Base-by-base conservation (phyloP, 2,113 vertebrate species). In the Bubo scandiacus region DNA sequence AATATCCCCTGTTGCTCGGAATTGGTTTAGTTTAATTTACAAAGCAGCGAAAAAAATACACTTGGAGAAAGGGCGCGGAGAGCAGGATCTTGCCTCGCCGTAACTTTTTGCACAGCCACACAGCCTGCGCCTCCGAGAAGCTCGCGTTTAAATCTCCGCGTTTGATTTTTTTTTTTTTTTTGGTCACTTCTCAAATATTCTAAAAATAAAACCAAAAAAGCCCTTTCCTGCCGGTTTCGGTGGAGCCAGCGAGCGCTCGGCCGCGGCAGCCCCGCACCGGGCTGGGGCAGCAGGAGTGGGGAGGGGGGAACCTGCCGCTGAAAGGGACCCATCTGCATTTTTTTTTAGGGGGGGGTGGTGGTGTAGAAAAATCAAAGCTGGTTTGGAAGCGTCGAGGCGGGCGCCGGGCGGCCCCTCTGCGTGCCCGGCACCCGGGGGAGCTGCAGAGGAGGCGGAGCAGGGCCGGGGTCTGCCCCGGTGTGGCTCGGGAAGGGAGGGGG, bases 291-390 rank as follows among this genome's bases (percentile, higher is more conserved):
- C n/a, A 12, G 65, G 7, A 5, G 13, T 14, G 47, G 15, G 11
- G n/a, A 3, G 11, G 8, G 20, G 51, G 27, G 11, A 49, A 14
- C 38, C 26, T 25, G 19, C 8, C 51, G 49, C 68, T 49, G n/a
- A 36, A 90, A 86, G 75, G 1, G 17, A 78, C 51, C 51, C 18
- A 87, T 97, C 88, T 92, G 68, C 96, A 95, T 97, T 90, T 96
- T 96, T 94, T 96, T 71, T 63, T 73, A 8, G 45, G 72, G 74
- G 8, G 54, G 58, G 91, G 11, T 6, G 11, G 1, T 40, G 40
- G 22, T 16, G 14, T 94, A 75, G 12, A 52, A 95, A 82, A 66
- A 92, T 62, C 47, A 80, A 70, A 68, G 58, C 16, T 13, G 7
- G 38, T 82, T 72, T 70, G 77, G 62, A 79, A 93, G 63, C 36